phyloP scores from a whole-genome alignment of 2,888 invertebrate species.

The Odontocolon sp. region DNA sequence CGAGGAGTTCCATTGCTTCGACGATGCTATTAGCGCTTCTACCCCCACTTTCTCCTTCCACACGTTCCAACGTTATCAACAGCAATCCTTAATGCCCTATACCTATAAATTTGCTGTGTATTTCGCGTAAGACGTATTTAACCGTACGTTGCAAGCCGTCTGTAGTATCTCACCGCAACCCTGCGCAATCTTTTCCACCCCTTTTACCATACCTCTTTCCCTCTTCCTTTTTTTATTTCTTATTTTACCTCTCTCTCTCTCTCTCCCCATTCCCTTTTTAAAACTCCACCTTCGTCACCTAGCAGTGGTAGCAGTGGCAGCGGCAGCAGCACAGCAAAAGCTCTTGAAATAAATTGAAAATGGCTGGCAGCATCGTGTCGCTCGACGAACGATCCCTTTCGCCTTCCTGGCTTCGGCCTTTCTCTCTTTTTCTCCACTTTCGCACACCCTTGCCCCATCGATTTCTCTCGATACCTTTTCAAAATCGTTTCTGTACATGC shows the following conservation, averaged over 20 bases:
- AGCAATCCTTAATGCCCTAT: no score
- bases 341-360: constrained; percentile 80
- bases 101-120: no score
- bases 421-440: constrained; percentile 7
- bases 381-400: constrained; percentile 45
- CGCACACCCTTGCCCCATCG: constrained; percentile 1
- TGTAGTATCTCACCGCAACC: background rate
- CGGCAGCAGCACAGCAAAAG: constrained; percentile 64
- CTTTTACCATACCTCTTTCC: constrained; percentile 24
- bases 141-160: background rate
- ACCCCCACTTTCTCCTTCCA: no score
- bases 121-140: no score
- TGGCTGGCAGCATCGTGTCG: constrained; percentile 69
- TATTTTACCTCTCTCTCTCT: background rate
- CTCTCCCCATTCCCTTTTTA: constrained; percentile 9
- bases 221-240: background rate
- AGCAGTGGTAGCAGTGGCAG: constrained; percentile 23
- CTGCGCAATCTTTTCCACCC: constrained; percentile 15
- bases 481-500: constrained; percentile 30
- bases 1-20: constrained; percentile 1
- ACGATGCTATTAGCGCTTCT: background rate
- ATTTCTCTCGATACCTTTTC: constrained; percentile 31
- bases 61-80: no score
- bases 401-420: constrained; percentile 1
- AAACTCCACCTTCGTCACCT: constrained; percentile 66